phyloP scores from a whole-genome alignment of 2,888 invertebrate genomes.

The Petrophora chlorosata region DNA sequence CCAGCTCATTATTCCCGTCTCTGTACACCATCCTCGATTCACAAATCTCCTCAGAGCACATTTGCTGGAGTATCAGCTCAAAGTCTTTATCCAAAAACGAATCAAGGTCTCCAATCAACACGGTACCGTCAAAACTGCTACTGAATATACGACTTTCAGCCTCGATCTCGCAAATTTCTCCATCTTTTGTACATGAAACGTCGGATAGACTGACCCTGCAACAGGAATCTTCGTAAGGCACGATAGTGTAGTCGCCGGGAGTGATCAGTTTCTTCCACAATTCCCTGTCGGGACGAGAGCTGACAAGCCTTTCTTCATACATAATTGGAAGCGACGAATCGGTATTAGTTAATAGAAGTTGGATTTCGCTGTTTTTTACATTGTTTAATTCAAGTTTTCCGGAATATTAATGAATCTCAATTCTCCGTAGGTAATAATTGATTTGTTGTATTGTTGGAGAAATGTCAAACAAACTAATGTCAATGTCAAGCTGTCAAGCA shows the following conservation, averaged over 20 bases:
- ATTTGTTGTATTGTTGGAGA: no score
- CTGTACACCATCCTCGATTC: conserved; percentile 63
- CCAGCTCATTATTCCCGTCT: conserved; percentile 51
- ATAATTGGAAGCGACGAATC: conserved; percentile 35
- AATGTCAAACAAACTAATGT: no score
- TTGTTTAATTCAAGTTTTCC: no score
- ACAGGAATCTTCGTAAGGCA: conserved; percentile 74
- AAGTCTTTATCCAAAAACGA: conserved; percentile 78
- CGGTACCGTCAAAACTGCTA: conserved; percentile 65
- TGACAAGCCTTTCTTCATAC: conserved; percentile 57
- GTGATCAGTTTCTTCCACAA: conserved; percentile 63
- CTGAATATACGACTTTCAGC: conserved; percentile 62
- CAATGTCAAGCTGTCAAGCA: no score
- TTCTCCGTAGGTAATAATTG: no score
- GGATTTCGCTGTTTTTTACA: no score
- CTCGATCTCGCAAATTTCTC: conserved; percentile 58
- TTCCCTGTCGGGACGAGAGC: conserved; percentile 63
- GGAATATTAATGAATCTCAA: no score
- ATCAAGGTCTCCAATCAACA: conserved; percentile 77
- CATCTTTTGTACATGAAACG: conserved; percentile 53
- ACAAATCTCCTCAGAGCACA: conserved; percentile 78
- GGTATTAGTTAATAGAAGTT: background rate
- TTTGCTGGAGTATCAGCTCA: conserved; percentile 79
- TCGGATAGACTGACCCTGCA: conserved; percentile 66
- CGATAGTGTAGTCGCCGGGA: conserved; percentile 68